Base-by-base conservation (phyloP, 2,797 vertebrate species). In the Notolepis coatsorum region DNA sequence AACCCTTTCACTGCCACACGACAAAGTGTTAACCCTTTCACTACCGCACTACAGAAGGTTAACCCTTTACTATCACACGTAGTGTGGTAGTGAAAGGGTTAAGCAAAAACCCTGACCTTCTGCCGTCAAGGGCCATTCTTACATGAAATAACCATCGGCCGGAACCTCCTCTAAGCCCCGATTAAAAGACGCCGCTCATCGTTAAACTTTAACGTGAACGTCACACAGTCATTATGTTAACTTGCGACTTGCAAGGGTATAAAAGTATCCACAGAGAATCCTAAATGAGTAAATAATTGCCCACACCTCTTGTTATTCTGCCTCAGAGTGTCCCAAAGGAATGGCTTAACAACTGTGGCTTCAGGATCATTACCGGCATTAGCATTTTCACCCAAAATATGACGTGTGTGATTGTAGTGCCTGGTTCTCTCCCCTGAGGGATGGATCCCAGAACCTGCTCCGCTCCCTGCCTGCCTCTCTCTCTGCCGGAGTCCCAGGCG, bases 391-490 rank as follows among this genome's bases (percentile, higher is more conserved):
- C 39, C 25, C 50, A 15, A 18, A 8, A 45, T n/a, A 45, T 68
- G 77, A 84, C 76, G 64, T 51, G 61, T 75, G 47, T 80, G 79
- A 70, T 74, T 79, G 65, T 61, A 75, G 45, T 77, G 56, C 52
- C 47, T 49, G 45, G 60, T 43, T 27, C 38, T 85, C 82, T n/a
- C n/a, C n/a, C 81, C 82, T 4, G 53, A 71, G 81, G 81, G 73
- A n/a, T n/a, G n/a, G 56, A 68, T 70, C 25, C 17, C 70, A 61
- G 71, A 82, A 86, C 80, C 77, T 80, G 86, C n/a, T n/a, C n/a
- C n/a, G n/a, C n/a, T n/a, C n/a, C n/a, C n/a, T 60, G 63, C 77
- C 53, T 69, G 57, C 67, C 59, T 64, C 73, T 71, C 73, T 71
- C 42, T 50, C 27, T 42, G 42, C 57, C 62, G 67, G 71, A 79